Conservation (phyloP, 2,797 vertebrate species). For the Leptoclinus maculatus region DNA sequence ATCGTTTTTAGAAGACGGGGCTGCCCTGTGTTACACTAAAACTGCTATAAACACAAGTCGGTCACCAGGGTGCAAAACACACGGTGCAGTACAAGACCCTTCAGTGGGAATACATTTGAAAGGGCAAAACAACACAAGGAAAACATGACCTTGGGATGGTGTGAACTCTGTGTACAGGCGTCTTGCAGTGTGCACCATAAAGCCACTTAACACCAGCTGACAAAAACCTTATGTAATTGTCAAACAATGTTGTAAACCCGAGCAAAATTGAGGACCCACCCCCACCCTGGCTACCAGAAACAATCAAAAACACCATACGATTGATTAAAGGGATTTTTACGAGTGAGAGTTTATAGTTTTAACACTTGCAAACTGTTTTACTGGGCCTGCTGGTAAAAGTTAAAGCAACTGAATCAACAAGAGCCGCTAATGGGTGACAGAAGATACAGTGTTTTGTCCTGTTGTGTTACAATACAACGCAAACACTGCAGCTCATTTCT, state of each 20-base stretch:
- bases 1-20: background rate
- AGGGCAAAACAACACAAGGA: background rate
- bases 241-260: constrained; percentile 18
- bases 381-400: constrained; percentile 32
- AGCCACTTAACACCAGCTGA: constrained; percentile 15
- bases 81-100: background rate
- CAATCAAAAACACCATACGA: constrained; percentile 14
- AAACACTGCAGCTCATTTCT: background rate
- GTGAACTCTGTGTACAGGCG: background rate
- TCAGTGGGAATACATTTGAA: background rate
- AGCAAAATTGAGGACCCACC: background rate
- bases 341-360: constrained; percentile 33
- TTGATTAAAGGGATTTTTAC: constrained; percentile 29
- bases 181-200: background rate
- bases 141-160: background rate
- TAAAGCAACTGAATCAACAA: constrained; percentile 1
- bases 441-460: constrained; percentile 7
- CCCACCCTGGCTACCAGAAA: constrained; percentile 28
- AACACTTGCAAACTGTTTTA: constrained; percentile 43
- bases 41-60: background rate
- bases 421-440: constrained; percentile 24
- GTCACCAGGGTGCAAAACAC: constrained; percentile 15
- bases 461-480: background rate
- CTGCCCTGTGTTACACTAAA: background rate
- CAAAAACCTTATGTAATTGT: constrained; percentile 18